Conservation (phyloP, 2,888 invertebrate genomes). For the Therioaphis trifolii region DNA sequence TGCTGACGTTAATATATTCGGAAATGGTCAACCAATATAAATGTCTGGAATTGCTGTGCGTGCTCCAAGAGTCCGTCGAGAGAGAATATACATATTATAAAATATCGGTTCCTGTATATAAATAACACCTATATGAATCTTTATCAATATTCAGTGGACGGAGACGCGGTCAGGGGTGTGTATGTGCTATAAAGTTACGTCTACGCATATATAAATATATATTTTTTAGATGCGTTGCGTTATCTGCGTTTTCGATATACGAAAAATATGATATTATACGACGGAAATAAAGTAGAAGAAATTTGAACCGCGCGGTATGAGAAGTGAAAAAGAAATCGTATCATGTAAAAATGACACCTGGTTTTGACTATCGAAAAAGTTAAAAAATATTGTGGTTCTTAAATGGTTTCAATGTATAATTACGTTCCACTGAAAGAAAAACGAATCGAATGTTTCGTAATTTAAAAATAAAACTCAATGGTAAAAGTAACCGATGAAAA, state of each 20-base stretch:
- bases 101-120: not conserved
- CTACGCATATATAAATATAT: too few relatives aligned
- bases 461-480: slow-evolving; percentile 4
- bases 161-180: not conserved
- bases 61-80: not conserved
- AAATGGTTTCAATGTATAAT: slow-evolving; percentile 5
- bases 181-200: too few relatives aligned
- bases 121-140: not conserved
- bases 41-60: slow-evolving; percentile 36
- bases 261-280: not conserved
- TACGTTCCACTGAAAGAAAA: not conserved
- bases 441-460: slow-evolving; percentile 14
- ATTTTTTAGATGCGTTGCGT: not conserved
- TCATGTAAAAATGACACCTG: slow-evolving; percentile 1
- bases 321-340: not conserved
- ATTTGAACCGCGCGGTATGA: not conserved
- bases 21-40: slow-evolving; percentile 59
- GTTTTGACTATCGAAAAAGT: not conserved
- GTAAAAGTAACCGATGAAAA: not conserved
- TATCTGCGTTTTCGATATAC: not conserved
- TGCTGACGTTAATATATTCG: slow-evolving; percentile 52
- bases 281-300: not conserved
- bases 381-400: slow-evolving; percentile 6
- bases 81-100: not conserved
- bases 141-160: not conserved